Conservation (phyloP, 1,140 invertebrate species). For the Diabrotica undecimpunctata region DNA sequence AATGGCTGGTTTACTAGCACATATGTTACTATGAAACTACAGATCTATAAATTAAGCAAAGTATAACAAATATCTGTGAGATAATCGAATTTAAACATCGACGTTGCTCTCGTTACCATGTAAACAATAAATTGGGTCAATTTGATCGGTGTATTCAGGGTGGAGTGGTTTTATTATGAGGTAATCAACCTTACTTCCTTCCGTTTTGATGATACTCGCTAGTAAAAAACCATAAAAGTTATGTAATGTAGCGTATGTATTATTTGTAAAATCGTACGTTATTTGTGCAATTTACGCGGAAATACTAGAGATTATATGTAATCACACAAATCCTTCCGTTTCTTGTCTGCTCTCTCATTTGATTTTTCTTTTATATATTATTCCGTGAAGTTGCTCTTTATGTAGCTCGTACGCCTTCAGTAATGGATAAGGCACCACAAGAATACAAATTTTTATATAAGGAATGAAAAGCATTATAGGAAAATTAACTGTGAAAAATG, state of each 20-base stretch:
- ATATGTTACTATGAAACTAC: too few species aligned
- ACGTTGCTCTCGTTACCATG: too few species aligned
- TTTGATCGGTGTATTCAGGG: constrained; percentile 7
- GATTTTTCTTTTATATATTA: background rate
- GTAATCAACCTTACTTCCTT: constrained; percentile 14
- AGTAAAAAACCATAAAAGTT: background rate
- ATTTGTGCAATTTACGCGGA: background rate
- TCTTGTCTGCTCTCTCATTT: background rate
- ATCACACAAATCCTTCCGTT: background rate
- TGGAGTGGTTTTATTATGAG: constrained; percentile 6
- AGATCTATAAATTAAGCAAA: too few species aligned
- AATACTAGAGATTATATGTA: background rate
- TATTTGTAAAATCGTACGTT: background rate
- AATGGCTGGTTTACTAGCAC: too few species aligned
- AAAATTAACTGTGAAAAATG: too few species aligned
- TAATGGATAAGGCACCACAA: too few species aligned
- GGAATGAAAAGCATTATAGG: too few species aligned
- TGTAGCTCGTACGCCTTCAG: too few species aligned
- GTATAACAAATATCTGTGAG: too few species aligned
- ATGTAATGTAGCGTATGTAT: background rate
- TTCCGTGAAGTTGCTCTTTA: too few species aligned
- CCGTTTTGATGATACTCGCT: background rate
- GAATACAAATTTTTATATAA: too few species aligned
- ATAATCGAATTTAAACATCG: too few species aligned
- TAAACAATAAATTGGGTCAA: background rate